phyloP scores from a whole-genome alignment of 53 echinoderm and acorn worm genomes.

The Crossaster papposus region DNA sequence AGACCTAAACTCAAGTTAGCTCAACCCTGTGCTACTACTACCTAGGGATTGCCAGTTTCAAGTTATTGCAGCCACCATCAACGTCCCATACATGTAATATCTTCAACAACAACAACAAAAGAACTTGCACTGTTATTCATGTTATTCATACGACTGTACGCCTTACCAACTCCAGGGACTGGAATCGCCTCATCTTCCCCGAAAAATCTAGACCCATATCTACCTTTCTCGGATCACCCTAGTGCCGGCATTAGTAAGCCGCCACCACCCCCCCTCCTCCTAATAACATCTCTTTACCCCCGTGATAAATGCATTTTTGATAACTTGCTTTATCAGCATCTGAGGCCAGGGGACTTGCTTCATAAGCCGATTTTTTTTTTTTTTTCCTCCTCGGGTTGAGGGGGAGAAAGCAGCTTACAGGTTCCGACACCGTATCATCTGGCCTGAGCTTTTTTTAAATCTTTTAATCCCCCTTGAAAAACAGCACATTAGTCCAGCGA shows the following conservation, averaged over 20 bases:
- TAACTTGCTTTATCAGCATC: slow-evolving; percentile 60
- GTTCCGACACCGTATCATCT: slow-evolving; percentile 59
- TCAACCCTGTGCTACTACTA: no score
- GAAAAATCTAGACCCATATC: neutral
- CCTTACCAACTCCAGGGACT: neutral
- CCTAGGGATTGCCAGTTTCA: no score
- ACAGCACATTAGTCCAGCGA: slow-evolving; percentile 53
- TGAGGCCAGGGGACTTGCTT: neutral
- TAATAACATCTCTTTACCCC: neutral
- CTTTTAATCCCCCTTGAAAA: slow-evolving; percentile 55
- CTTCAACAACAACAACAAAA: neutral
- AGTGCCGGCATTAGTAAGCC: neutral
- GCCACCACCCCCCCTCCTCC: neutral
- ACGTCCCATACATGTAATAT: no score
- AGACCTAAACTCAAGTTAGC: no score
- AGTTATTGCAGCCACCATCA: no score
- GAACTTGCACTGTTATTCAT: neutral
- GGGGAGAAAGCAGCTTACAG: slow-evolving; percentile 61
- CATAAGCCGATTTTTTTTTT: slow-evolving; percentile 51
- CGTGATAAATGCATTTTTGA: slow-evolving; percentile 62
- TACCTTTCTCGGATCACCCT: neutral
- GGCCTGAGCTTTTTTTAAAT: slow-evolving; percentile 37
- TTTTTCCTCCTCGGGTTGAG: neutral
- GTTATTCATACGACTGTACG: neutral
- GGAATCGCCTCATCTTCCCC: neutral